phyloP scores from a whole-genome alignment of 2,888 invertebrate genomes.

The Lasioglossum vierecki region DNA sequence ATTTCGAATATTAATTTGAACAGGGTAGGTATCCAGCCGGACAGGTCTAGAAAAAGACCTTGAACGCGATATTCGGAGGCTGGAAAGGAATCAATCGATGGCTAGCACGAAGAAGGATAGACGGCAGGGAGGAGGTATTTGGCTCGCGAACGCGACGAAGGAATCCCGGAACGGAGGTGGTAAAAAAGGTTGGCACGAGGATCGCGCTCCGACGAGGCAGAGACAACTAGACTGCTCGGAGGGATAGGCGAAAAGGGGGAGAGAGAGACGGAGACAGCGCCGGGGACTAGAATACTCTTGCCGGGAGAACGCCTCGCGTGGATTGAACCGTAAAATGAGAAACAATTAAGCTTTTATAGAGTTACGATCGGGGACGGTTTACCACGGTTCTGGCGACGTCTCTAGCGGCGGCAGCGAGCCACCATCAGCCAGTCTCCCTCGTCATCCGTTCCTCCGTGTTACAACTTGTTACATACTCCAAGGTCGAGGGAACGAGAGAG shows the following conservation, averaged over 20 bases:
- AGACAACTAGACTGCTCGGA: conserved; percentile 9
- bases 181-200: conserved; percentile 33
- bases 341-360: conserved; percentile 82
- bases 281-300: conserved; percentile 3
- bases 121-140: not conserved
- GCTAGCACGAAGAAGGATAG: not conserved
- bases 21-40: too few species aligned
- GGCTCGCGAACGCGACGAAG: not conserved
- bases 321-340: conserved; percentile 81
- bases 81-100: not conserved
- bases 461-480: conserved; percentile 78
- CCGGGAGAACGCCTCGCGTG: conserved; percentile 41
- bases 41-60: too few species aligned
- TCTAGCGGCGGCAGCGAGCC: conserved; percentile 14
- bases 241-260: not conserved
- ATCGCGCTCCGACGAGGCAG: conserved; percentile 68
- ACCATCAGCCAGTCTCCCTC: conserved; percentile 12
- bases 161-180: conserved; percentile 15
- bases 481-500: conserved; percentile 70
- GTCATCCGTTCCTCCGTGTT: conserved; percentile 60
- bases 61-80: not conserved
- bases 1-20: not conserved
- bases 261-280: not conserved
- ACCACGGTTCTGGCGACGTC: conserved; percentile 31
- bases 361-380: conserved; percentile 75